Evolutionary conservation across 2,888 invertebrate species (phyloP).

Genomic region (Heliconius aoede): DNA sequence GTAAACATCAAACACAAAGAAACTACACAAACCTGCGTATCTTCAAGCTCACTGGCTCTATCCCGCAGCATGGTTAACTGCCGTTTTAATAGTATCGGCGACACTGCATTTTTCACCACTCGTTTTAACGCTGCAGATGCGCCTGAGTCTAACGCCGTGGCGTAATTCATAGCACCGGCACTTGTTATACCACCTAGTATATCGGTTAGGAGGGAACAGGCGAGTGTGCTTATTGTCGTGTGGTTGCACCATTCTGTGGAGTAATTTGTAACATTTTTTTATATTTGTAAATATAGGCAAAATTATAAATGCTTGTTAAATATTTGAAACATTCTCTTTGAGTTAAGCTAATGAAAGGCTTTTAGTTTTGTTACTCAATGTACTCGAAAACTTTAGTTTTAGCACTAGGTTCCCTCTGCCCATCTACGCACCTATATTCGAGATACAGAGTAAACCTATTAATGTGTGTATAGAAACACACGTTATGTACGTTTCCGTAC

Average conservation of each 20-base stretch:
- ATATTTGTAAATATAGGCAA: background rate
- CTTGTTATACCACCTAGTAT: constrained; percentile 81
- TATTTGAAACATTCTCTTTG: too few relatives aligned
- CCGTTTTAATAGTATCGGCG: constrained; percentile 64
- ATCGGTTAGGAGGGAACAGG: constrained; percentile 86
- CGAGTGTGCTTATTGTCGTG: constrained; percentile 81
- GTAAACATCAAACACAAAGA: background rate
- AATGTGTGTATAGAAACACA: too few relatives aligned
- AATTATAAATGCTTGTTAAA: too few relatives aligned
- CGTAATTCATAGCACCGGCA: constrained; percentile 84
- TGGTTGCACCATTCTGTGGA: constrained; percentile 37
- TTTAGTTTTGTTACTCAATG: too few relatives aligned
- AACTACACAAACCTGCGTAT: constrained; percentile 43
- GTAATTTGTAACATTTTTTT: background rate
- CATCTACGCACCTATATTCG: too few relatives aligned
- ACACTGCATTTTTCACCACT: constrained; percentile 60
- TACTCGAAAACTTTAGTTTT: too few relatives aligned
- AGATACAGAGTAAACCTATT: too few relatives aligned
- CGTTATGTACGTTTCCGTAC: too few relatives aligned
- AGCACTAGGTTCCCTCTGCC: too few relatives aligned
- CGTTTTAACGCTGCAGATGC: constrained; percentile 90
- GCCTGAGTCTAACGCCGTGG: constrained; percentile 85
- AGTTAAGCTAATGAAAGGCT: too few relatives aligned
- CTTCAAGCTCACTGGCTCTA: constrained; percentile 41
- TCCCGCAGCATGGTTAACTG: constrained; percentile 44